Evolutionary conservation across 2,797 vertebrate genomes (phyloP).

Genomic region (Capromys pilorides): DNA sequence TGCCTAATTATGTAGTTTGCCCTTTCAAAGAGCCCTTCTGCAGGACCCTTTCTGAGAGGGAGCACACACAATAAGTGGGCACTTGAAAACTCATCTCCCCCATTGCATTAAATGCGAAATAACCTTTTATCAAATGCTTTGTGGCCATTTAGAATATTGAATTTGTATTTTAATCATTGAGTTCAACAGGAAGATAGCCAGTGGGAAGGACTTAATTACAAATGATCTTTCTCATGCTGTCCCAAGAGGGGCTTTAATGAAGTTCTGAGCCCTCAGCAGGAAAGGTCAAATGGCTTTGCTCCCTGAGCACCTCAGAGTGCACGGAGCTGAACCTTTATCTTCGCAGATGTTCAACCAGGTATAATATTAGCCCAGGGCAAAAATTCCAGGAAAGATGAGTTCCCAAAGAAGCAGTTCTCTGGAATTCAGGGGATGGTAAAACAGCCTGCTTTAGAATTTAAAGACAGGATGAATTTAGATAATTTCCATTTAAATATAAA

Average conservation of each 20-base stretch:
- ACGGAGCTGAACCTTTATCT: conserved; percentile 57
- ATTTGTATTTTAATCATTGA: conserved; percentile 78
- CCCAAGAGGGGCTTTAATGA: conserved; percentile 71
- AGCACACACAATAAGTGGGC: not conserved
- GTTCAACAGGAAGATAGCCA: conserved; percentile 73
- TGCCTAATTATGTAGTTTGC: conserved; percentile 72
- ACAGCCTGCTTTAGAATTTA: conserved; percentile 40
- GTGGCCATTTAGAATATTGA: conserved; percentile 72
- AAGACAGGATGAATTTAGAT: conserved; percentile 55
- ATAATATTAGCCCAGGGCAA: conserved; percentile 67
- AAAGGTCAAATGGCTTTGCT: conserved; percentile 71
- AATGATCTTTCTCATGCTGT: conserved; percentile 63
- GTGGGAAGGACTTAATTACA: conserved; percentile 78
- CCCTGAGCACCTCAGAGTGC: not conserved
- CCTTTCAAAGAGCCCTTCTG: conserved; percentile 70
- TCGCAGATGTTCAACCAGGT: conserved; percentile 76
- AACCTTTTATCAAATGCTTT: conserved; percentile 75
- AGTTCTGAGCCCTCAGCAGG: conserved; percentile 59
- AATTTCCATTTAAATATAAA: conserved; percentile 49
- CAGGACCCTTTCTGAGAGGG: conserved; percentile 41
- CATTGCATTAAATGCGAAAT: conserved; percentile 57
- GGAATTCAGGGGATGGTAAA: conserved; percentile 65
- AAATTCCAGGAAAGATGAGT: conserved; percentile 71
- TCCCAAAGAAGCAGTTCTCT: conserved; percentile 49
- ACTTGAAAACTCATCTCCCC: conserved; percentile 25